Base-by-base conservation (phyloP, 1,140 invertebrate genomes). In the Cherax quadricarinatus region DNA sequence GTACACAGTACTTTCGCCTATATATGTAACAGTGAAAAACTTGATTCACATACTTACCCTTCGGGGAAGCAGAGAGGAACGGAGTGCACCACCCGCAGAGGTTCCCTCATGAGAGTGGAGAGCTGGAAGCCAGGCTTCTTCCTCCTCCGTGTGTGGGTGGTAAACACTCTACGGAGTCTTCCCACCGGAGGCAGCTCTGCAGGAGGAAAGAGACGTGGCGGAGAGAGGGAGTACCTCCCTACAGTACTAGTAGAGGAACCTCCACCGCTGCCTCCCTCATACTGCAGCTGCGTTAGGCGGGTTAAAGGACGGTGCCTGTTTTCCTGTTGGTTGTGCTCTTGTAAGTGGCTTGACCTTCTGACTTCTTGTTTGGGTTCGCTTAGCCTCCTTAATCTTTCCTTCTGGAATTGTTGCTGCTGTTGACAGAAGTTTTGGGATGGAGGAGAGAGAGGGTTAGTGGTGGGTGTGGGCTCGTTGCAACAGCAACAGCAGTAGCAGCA, bases 41-140 rank as follows among this genome's bases (percentile, higher is more conserved):
- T 57, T 1, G 14, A 14, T 57, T 66, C 62, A 21, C 1, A 9
- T 75, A 75, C 87, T 88, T 66, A 95, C 94, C 94, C 93, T 83
- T 94, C 93, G 73, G 94, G 94, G 93, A 95, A 95, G 93, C 94
- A 94, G 80, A 95, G 94, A 0, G 95, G 95, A 3, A 95, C 95
- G 12, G 95, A 95, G 84, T 95, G 95, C 21, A 95, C 95, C 16
- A 95, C 94, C 24, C 95, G 92, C 12, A 95, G 94, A 4, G 95
- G 95, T 93, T 95, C 95, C 93, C 95, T 95, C 94, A 95, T 95
- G 93, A 95, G 94, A 51, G 94, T 94, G 12, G 93, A 94, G 88
- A 95, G 94, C 70, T 94, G 94, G 94, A 95, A 95, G 4, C 94
- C 94, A 30, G 94, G 90, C 62, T 95, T 94, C 92, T 95, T 95